phyloP scores from a whole-genome alignment of 2,113 vertebrate species.

The Uropsilus gracilis region DNA sequence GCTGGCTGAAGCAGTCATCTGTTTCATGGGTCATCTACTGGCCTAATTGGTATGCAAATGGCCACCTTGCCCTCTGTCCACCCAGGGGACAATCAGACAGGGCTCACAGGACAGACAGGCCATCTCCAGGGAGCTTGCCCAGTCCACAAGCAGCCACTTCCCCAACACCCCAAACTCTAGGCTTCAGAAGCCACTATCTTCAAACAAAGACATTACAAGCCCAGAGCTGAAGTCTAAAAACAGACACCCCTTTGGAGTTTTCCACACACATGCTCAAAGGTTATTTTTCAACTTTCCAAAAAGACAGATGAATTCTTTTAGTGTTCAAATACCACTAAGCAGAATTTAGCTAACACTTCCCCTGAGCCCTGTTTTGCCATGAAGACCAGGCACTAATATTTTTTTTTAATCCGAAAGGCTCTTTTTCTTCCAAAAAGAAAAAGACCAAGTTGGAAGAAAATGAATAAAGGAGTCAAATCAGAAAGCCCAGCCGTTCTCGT shows the following conservation, averaged over 20 bases:
- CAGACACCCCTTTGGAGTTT: constrained; percentile 71
- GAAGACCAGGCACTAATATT: constrained; percentile 35
- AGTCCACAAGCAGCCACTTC: accelerated
- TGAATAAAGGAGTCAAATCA: constrained; percentile 16
- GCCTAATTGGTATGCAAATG: neutral
- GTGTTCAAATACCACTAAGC: constrained; percentile 63
- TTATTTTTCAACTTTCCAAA: constrained; percentile 65
- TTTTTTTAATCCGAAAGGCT: constrained; percentile 61
- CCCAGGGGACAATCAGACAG: neutral
- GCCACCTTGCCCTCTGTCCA: neutral
- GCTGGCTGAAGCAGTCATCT: neutral
- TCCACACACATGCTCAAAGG: constrained; percentile 68
- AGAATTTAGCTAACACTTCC: constrained; percentile 51
- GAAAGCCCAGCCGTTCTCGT: neutral
- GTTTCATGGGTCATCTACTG: neutral
- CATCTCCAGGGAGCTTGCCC: accelerated
- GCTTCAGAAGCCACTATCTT: constrained; percentile 67
- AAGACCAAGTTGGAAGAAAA: constrained; percentile 1
- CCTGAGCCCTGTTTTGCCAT: constrained; percentile 27
- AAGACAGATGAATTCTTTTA: constrained; percentile 57
- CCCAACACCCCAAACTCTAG: constrained; percentile 36
- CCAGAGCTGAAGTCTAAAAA: constrained; percentile 68
- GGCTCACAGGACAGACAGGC: neutral
- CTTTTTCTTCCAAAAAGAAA: constrained; percentile 51
- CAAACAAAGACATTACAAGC: constrained; percentile 55